Evolutionary conservation across 2,888 invertebrate genomes (phyloP).

Genomic region (Watsonalla cultraria): DNA sequence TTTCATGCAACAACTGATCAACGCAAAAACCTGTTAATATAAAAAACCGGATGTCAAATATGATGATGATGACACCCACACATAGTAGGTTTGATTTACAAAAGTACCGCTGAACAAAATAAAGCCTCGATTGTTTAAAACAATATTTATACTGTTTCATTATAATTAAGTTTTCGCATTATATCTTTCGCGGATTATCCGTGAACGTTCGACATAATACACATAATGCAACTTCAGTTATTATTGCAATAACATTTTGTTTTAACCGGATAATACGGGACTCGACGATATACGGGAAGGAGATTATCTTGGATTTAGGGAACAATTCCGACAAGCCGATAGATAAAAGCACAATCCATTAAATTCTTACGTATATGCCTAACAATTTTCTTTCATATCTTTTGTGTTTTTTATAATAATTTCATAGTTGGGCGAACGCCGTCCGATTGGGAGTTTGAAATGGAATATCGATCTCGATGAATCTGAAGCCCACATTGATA

Average conservation of each 20-base stretch:
- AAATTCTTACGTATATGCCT: slow-evolving; percentile 24
- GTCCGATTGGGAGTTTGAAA: no score
- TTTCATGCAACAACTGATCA: no score
- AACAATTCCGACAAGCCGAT: slow-evolving; percentile 48
- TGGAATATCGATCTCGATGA: background rate
- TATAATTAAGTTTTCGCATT: no score
- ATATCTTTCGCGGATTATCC: slow-evolving; percentile 15
- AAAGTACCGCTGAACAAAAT: no score
- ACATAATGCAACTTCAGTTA: slow-evolving; percentile 49
- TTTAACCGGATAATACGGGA: slow-evolving; percentile 57
- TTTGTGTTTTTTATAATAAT: background rate
- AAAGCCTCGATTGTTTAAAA: no score
- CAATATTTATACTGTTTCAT: no score
- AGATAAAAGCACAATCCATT: slow-evolving; percentile 57
- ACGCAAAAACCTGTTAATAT: no score
- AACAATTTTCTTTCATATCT: background rate
- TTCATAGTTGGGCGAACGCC: background rate
- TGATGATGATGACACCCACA: no score
- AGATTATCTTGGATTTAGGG: slow-evolving; percentile 62
- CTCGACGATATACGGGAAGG: slow-evolving; percentile 48
- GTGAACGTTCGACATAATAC: slow-evolving; percentile 26
- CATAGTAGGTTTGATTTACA: no score
- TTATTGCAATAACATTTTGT: slow-evolving; percentile 62
- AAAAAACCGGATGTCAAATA: no score
- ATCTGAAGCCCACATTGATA: background rate